These are phyloP conservation scores for Drosophila albomicans DNA, from an alignment of 1,140 invertebrate genomes.

Conservation along the genomic window DNA sequence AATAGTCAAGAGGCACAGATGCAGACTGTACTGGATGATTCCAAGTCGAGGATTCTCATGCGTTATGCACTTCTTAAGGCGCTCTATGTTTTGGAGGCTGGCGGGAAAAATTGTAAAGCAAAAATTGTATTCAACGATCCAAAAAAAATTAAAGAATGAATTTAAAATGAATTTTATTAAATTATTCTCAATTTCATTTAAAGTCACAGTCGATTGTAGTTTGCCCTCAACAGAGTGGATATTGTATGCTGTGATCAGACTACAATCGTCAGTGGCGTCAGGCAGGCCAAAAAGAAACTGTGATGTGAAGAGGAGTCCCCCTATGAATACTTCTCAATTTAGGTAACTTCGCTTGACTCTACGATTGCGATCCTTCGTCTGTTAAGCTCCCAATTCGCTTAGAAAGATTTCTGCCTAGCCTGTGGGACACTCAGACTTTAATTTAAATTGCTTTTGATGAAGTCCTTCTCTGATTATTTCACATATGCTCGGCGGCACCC, in stretches of 20 bases:
- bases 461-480: neutral
- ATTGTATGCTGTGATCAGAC: constrained; percentile 15
- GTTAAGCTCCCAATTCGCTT: no score
- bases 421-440: neutral
- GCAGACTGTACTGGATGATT: constrained; percentile 16
- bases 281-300: neutral
- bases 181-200: neutral
- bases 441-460: neutral
- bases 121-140: constrained; percentile 7
- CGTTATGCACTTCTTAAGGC: constrained; percentile 40
- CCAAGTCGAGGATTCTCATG: constrained; percentile 35
- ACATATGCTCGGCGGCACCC: neutral
- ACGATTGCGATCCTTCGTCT: neutral
- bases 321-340: neutral
- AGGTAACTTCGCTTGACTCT: neutral
- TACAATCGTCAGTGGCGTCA: neutral
- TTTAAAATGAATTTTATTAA: neutral
- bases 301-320: neutral
- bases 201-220: constrained; percentile 8
- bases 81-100: constrained; percentile 21
- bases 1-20: neutral
- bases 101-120: constrained; percentile 6
- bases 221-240: constrained; percentile 3
- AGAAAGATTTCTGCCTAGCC: no score
- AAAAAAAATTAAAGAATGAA: no score